These are phyloP conservation scores for Arrhamphus sclerolepis DNA, from an alignment of 2,797 vertebrate species.

Conservation along the genomic window DNA sequence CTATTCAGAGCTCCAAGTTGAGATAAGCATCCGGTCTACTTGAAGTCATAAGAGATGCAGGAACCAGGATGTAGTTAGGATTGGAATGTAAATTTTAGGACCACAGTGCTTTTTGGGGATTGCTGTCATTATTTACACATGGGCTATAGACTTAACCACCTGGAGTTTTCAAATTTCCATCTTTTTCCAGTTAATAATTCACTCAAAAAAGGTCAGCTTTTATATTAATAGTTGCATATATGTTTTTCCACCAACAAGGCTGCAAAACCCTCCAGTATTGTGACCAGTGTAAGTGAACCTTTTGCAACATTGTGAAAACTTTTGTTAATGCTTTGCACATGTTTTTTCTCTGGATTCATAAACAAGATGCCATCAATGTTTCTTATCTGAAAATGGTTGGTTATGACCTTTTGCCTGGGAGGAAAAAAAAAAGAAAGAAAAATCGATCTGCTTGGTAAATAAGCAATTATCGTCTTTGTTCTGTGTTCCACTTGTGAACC, in stretches of 20 bases:
- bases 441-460: slow-evolving; percentile 35
- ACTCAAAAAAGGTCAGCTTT: no score
- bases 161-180: slow-evolving; percentile 1
- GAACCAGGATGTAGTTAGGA: slow-evolving; percentile 68
- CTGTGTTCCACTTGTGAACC: slow-evolving; percentile 40
- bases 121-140: slow-evolving; percentile 9
- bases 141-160: not conserved
- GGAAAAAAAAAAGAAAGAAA: slow-evolving; percentile 1
- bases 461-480: slow-evolving; percentile 39
- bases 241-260: no score
- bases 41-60: slow-evolving; percentile 48
- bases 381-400: slow-evolving; percentile 31
- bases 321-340: slow-evolving; percentile 20
- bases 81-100: slow-evolving; percentile 50
- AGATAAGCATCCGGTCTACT: slow-evolving; percentile 66
- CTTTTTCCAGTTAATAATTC: not conserved
- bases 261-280: slow-evolving; percentile 1
- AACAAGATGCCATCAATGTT: slow-evolving; percentile 25
- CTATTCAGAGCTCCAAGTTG: slow-evolving; percentile 48
- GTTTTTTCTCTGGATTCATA: slow-evolving; percentile 16
- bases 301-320: slow-evolving; percentile 1
- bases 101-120: slow-evolving; percentile 3
- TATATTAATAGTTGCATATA: no score
- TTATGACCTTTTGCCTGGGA: slow-evolving; percentile 11
- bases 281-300: slow-evolving; percentile 1